Percentiles rank a stretch among this genome's conserved stretches.
phyloP scores from a whole-genome alignment of 2,113 vertebrate genomes.

The Lampris megalopsis region DNA sequence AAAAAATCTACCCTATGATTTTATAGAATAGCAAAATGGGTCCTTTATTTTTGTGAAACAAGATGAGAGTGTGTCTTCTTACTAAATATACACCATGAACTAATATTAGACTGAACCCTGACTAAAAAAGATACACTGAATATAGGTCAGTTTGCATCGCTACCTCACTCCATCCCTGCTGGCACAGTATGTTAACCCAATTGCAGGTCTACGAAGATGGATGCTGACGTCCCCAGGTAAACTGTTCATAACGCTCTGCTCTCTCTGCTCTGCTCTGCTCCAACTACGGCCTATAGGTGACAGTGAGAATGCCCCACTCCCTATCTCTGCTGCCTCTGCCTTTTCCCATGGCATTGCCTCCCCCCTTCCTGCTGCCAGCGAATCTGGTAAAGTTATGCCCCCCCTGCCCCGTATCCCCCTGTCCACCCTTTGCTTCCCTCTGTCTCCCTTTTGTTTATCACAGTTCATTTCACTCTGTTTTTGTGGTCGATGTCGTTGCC shows the following conservation, averaged over 20 bases:
- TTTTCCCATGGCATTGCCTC: constrained; percentile 84
- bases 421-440: constrained; percentile 27
- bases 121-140: not conserved
- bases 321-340: constrained; percentile 82
- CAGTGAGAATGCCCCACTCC: constrained; percentile 83
- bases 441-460: constrained; percentile 46
- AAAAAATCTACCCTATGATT: too few species aligned
- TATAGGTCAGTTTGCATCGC: constrained; percentile 1
- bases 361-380: constrained; percentile 84
- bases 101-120: not conserved
- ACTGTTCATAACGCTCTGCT: constrained; percentile 77
- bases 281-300: constrained; percentile 82
- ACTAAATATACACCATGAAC: not conserved
- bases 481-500: too few species aligned
- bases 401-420: constrained; percentile 12
- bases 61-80: too few species aligned
- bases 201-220: constrained; percentile 45
- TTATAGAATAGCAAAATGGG: too few species aligned
- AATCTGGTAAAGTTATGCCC: constrained; percentile 84
- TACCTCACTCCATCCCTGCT: constrained; percentile 29
- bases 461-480: constrained; percentile 37
- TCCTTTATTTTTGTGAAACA: not conserved
- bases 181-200: constrained; percentile 32
- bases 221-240: constrained; percentile 50
- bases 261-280: constrained; percentile 76